Evolutionary conservation across 2,888 invertebrate genomes (phyloP).

Genomic region (Polia nebulosa): DNA sequence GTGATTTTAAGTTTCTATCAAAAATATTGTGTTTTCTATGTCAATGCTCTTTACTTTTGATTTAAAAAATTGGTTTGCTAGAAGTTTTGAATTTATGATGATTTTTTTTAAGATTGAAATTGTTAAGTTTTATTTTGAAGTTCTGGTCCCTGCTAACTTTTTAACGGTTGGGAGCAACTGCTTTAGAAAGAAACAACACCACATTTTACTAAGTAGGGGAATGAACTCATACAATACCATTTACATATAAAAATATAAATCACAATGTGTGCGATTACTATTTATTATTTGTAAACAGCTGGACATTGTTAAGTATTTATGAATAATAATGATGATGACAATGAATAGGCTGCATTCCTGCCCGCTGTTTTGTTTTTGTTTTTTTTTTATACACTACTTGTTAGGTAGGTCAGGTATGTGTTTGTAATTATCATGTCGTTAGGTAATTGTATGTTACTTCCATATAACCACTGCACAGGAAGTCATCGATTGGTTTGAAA

Average conservation of each 20-base stretch:
- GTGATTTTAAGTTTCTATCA: too few species aligned
- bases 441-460: conserved; percentile 4
- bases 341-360: conserved; percentile 52
- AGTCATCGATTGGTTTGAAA: conserved; percentile 17
- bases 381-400: conserved; percentile 48
- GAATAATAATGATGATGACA: conserved; percentile 57
- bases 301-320: conserved; percentile 57
- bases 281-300: conserved; percentile 71
- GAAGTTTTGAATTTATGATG: too few species aligned
- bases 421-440: background rate
- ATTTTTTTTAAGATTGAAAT: too few species aligned
- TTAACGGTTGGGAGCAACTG: too few species aligned
- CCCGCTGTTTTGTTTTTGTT: conserved; percentile 46
- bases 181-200: conserved; percentile 50
- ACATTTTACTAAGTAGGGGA: conserved; percentile 72
- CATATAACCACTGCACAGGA: background rate
- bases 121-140: too few species aligned
- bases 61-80: too few species aligned
- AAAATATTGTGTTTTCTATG: too few species aligned
- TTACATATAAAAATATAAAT: conserved; percentile 76
- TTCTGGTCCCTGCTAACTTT: too few species aligned
- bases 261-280: conserved; percentile 70
- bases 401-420: conserved; percentile 43
- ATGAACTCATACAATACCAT: conserved; percentile 81
- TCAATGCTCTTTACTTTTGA: too few species aligned